Conservation (phyloP, 1,140 invertebrate species). For the Lerema accius region DNA sequence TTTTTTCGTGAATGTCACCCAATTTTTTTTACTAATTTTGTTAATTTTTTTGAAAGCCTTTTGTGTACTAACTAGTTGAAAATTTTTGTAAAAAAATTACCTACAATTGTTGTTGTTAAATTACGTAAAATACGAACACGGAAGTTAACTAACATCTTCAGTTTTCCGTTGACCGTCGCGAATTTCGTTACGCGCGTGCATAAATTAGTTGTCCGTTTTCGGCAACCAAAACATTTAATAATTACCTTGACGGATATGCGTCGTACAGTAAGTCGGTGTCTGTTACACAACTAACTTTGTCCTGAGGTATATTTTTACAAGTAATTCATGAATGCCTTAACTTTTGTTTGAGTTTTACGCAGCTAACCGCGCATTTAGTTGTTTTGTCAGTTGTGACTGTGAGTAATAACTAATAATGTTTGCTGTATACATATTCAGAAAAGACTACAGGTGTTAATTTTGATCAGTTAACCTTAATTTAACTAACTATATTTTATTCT, state of each 20-base stretch:
- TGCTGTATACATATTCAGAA: background rate
- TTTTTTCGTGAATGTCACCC: background rate
- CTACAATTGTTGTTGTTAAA: slow-evolving; percentile 44
- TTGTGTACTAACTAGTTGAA: too few relatives aligned
- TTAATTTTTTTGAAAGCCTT: slow-evolving; percentile 29
- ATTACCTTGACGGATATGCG: slow-evolving; percentile 51
- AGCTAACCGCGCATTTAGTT: background rate
- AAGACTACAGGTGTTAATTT: too few relatives aligned
- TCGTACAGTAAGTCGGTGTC: slow-evolving; percentile 24
- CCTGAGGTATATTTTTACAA: background rate
- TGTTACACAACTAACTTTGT: slow-evolving; percentile 16
- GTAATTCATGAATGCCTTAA: background rate
- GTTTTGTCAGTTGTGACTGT: background rate
- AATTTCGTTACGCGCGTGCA: slow-evolving; percentile 48
- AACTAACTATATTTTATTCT: too few relatives aligned
- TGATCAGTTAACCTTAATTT: too few relatives aligned
- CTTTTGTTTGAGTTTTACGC: slow-evolving; percentile 1
- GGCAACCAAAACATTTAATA: slow-evolving; percentile 38
- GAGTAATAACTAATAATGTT: background rate
- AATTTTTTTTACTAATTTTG: too few relatives aligned
- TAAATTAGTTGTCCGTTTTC: slow-evolving; percentile 48
- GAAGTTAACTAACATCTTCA: slow-evolving; percentile 45
- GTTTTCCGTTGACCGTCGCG: slow-evolving; percentile 42
- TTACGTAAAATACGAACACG: slow-evolving; percentile 42
- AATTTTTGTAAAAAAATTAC: too few relatives aligned